phyloP scores from a whole-genome alignment of 2,888 invertebrate species.

The Tenthredo mesomela region DNA sequence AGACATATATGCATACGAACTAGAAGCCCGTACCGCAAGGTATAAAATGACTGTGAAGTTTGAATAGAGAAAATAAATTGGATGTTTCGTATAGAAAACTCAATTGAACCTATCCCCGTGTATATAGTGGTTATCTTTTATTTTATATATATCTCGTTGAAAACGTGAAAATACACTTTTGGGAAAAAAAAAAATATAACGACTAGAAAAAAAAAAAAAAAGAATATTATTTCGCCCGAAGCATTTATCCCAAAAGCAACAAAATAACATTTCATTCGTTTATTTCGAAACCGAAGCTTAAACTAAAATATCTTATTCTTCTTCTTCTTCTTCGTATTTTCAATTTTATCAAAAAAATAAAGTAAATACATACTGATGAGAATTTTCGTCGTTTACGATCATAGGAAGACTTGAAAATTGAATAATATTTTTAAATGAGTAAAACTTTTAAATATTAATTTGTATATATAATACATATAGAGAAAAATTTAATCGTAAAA shows the following conservation, averaged over 20 bases:
- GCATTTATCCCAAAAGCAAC: constrained; percentile 1
- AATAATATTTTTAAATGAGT: neutral
- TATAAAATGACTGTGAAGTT: neutral
- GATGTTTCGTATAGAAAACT: no score
- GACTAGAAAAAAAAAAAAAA: constrained; percentile 42
- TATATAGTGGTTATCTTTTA: neutral
- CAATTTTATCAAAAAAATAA: neutral
- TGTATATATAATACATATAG: no score
- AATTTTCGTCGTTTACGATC: no score
- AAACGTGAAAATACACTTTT: constrained; percentile 24
- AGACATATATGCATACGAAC: neutral
- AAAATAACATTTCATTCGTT: constrained; percentile 17
- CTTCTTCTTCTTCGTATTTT: neutral
- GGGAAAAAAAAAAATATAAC: neutral
- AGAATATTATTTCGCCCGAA: constrained; percentile 8
- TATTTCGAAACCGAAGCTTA: neutral
- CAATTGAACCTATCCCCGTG: neutral
- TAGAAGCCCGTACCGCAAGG: neutral
- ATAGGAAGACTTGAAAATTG: no score
- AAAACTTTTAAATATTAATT: neutral
- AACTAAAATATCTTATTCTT: neutral
- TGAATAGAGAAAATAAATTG: constrained; percentile 3
- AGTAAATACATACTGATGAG: neutral
- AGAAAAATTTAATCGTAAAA: neutral
- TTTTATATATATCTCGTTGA: neutral